Conservation (phyloP, 2,888 invertebrate genomes). For the Chaetogeoica ovagalla region DNA sequence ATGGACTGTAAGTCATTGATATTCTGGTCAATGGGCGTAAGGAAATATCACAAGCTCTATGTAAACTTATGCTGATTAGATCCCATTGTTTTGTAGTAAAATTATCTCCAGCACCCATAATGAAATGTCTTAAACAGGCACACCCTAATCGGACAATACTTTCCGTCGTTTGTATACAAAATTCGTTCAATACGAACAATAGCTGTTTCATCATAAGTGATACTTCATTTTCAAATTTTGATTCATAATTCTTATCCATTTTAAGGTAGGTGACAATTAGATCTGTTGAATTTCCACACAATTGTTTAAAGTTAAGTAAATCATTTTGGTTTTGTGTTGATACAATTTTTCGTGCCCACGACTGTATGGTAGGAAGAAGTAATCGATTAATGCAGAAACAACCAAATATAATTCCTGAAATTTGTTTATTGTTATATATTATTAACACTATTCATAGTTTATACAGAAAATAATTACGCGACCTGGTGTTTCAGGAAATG, state of each 20-base stretch:
- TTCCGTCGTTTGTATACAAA: slow-evolving; percentile 86
- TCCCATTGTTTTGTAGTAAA: slow-evolving; percentile 85
- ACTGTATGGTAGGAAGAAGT: slow-evolving; percentile 87
- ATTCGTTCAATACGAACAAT: slow-evolving; percentile 83
- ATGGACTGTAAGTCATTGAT: slow-evolving; percentile 85
- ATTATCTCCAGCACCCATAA: slow-evolving; percentile 80
- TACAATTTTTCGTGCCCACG: slow-evolving; percentile 76
- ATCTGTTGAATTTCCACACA: slow-evolving; percentile 90
- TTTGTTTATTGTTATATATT: slow-evolving; percentile 15
- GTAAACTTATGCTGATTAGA: slow-evolving; percentile 78
- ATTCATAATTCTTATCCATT: slow-evolving; percentile 33
- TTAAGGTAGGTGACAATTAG: slow-evolving; percentile 80
- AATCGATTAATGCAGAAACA: slow-evolving; percentile 90
- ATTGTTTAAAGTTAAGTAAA: slow-evolving; percentile 91
- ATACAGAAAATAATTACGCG: slow-evolving; percentile 19
- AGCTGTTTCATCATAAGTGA: slow-evolving; percentile 84
- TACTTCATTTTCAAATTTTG: slow-evolving; percentile 56
- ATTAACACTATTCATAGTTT: slow-evolving; percentile 20
- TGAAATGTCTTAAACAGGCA: slow-evolving; percentile 82
- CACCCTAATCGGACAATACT: slow-evolving; percentile 88
- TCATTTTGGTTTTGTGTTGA: slow-evolving; percentile 56
- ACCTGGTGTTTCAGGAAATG: slow-evolving; percentile 74
- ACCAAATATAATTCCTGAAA: slow-evolving; percentile 81
- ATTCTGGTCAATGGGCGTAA: slow-evolving; percentile 84
- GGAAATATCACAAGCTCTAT: slow-evolving; percentile 82